phyloP scores from a whole-genome alignment of 2,113 vertebrate genomes.

The Hippolais icterina region DNA sequence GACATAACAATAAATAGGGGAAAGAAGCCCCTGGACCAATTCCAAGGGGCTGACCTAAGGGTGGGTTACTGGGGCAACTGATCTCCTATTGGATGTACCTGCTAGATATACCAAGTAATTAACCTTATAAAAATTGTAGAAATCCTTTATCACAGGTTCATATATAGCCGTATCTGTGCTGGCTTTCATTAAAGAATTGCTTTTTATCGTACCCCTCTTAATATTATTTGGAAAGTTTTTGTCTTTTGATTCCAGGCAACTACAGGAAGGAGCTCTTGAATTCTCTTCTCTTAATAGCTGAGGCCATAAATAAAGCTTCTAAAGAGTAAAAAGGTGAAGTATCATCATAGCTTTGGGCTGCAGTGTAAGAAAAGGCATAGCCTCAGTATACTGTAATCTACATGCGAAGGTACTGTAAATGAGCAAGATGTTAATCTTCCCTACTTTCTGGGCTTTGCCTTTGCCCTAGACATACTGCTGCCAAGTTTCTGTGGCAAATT shows the following conservation, averaged over 20 bases:
- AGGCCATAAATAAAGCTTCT: not conserved
- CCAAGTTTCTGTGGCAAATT: not conserved
- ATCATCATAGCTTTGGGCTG: not conserved
- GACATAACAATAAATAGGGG: not conserved
- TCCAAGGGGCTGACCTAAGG: not conserved
- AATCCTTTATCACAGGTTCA: rapidly evolving
- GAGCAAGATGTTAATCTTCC: not conserved
- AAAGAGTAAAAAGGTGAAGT: not conserved
- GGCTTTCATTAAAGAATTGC: not conserved
- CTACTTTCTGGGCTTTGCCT: not conserved
- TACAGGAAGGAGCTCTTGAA: not conserved
- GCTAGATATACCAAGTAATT: not conserved
- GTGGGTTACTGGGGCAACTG: not conserved
- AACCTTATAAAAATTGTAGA: not conserved
- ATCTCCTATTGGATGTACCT: not conserved
- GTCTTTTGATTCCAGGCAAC: not conserved
- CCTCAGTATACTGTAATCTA: not conserved
- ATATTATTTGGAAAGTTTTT: not conserved
- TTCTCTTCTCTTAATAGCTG: not conserved
- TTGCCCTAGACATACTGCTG: not conserved
- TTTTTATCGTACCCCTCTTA: not conserved
- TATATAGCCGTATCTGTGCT: not conserved
- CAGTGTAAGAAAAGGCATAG: not conserved
- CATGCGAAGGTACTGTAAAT: not conserved
- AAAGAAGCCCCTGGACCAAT: not conserved